phyloP scores from a whole-genome alignment of 2,888 invertebrate genomes.

The Rhodophaea formosa region DNA sequence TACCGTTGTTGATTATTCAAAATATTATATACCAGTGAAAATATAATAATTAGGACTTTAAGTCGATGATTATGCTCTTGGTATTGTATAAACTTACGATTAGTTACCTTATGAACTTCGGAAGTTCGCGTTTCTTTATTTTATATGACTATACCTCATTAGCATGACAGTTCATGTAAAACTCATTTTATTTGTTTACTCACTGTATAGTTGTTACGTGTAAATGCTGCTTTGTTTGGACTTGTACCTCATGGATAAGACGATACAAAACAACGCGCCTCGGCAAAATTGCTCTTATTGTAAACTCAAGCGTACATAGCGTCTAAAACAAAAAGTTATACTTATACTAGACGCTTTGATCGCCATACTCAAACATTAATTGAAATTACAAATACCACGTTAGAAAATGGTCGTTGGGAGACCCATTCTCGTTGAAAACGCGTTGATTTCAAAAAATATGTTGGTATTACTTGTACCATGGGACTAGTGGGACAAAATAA shows the following conservation, averaged over 20 bases:
- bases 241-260: neutral
- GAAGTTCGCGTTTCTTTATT: slow-evolving; percentile 67
- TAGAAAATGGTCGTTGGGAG: too few relatives aligned
- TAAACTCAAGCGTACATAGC: too few relatives aligned
- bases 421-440: too few relatives aligned
- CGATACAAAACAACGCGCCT: too few relatives aligned
- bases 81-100: slow-evolving; percentile 65
- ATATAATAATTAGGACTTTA: slow-evolving; percentile 69
- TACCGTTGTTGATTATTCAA: slow-evolving; percentile 58
- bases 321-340: too few relatives aligned
- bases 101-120: slow-evolving; percentile 78
- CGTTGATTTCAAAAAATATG: too few relatives aligned
- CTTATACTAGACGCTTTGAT: too few relatives aligned
- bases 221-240: slow-evolving; percentile 21
- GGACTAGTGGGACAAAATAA: too few relatives aligned
- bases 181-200: slow-evolving; percentile 44
- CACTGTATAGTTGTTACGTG: slow-evolving; percentile 37
- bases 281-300: too few relatives aligned
- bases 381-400: too few relatives aligned
- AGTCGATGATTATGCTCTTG: slow-evolving; percentile 67
- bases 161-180: slow-evolving; percentile 68
- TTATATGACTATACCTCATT: slow-evolving; percentile 69
- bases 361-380: too few relatives aligned
- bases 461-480: too few relatives aligned
- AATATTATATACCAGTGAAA: slow-evolving; percentile 69